Evolutionary conservation across 2,797 vertebrate species (phyloP), one percentile per base, ranked within the genome.

Genomic region (Pachyuromys duprasi): DNA sequence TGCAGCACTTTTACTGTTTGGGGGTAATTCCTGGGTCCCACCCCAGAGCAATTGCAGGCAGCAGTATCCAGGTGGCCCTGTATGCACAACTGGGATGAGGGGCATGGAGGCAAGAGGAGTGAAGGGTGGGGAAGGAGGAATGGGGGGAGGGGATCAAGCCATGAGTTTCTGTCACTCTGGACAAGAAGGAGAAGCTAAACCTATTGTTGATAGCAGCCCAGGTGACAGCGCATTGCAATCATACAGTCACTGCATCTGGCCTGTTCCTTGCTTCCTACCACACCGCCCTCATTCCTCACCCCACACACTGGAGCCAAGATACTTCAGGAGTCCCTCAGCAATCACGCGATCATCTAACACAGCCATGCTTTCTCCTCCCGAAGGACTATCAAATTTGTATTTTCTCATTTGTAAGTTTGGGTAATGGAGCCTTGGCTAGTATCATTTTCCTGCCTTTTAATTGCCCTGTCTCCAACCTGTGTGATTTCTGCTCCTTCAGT

Each of bases 331-430:
- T 15, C 18, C 70, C 83, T 94, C 55, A 39, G 31, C 82, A 49
- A 39, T 69, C 33, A 28, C 1, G 39, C n/a, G 53, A 6, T 88
- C 69, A 75, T 65, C 95, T 26, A 86, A 74, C 39, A 57, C 17
- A 86, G 75, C 76, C 70, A 78, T 81, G 96, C 60, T 36, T 95
- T 22, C 79, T 75, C 74, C 31, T 97, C 90, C 89, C 55, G 69
- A 31, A 74, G 92, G 92, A 90, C 62, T n/a, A 80, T 93, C 75
- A 88, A 87, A 79, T 79, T 49, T 63, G 33, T 39, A 62, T 69
- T 87, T 96, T 96, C 95, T 96, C 79, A 39, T 92, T 93, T 67
- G 83, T 49, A 95, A 90, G 42, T 90, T 42, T 86, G 86, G 75
- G 67, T 86, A 33, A n/a, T 72, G 62, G 84, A 76, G 15, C 53